Evolutionary conservation across 2,888 invertebrate species (phyloP), one percentile per base, ranked within the genome.

Genomic region (Lasioglossum leucozonium): DNA sequence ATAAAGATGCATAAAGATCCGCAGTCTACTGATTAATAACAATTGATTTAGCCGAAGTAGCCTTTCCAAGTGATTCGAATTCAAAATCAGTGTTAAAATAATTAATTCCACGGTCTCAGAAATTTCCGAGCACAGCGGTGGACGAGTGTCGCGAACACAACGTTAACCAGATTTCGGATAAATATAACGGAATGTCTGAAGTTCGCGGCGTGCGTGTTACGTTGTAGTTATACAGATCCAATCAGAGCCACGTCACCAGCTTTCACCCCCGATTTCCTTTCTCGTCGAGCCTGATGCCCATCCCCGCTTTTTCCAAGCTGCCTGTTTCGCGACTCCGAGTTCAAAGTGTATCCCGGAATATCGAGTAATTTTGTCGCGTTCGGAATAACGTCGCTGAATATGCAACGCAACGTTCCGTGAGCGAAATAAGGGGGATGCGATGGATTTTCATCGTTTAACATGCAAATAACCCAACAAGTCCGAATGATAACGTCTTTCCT

Each of bases 181-280:
- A 47, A 72, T 72, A 72, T 47, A 72, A 72, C 72, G 34, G 47
- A 51, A 72, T 34, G 72, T 47, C 30, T 30, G 47, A 72, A 72
- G 47, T 72, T 72, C 47, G 30, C 34, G 22, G 47, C 30, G 44
- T 34, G 44, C 76, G 74, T 69, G 75, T 72, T 69, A 77, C 44
- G 79, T 30, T 86, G 79, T 86, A 79, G 89, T 90, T 90, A 88
- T 82, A 79, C 84, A 84, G 81, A 82, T 86, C 88, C 88, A 90
- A 90, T 90, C 89, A 87, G 37, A 65, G 89, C 71, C 80, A 47
- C 47, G 72, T 72, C 72, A 77, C 76, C 44, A 44, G 44, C 51
- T 65, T 74, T 72, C 69, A 69, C 22, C 40, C 37, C 40, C 69
- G 67, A 67, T 67, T 67, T 67, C 67, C 67, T 67, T 67, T 67